Base-by-base conservation (phyloP, 2,888 invertebrate genomes). In the Aromia moschata region DNA sequence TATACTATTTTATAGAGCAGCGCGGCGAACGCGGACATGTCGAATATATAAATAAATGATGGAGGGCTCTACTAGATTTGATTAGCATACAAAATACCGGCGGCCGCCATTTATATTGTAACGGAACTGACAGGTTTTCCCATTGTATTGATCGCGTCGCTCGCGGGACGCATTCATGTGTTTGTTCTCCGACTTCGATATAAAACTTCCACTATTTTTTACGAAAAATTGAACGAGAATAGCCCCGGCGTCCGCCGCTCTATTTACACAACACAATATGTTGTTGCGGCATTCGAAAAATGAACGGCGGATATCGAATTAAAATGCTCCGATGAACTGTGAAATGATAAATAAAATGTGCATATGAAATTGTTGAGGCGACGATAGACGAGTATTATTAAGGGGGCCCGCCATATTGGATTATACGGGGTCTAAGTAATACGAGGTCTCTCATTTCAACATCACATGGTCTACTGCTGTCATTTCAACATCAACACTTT, bases 61-160 rank as follows among this genome's bases (percentile, higher is more conserved):
- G 33, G 33, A 33, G 33, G 33, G 33, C n/a, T 33, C 11, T 33
- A 33, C 33, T 33, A 33, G 33, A 33, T 33, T 33, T 33, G 33
- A 33, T 33, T 33, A 33, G 33, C 33, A 33, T 33, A 33, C 33
- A 33, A 33, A 33, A 33, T 33, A 33, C 33, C n/a, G 33, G 5
- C 33, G n/a, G 33, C 10, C 33, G n/a, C 33, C 33, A 33, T 33
- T 33, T 33, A 33, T 33, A 33, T 33, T 33, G 33, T 33, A 33
- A 33, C 33, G 3, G 33, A 33, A 33, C 33, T 33, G 33, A 33
- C 33, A 33, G 33, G 33, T 33, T 33, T 33, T 33, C n/a, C 33
- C 33, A 33, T 33, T 33, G n/a, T 33, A 33, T 33, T 11, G 33
- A 33, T 33, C 33, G 33, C n/a, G 33, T 11, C 2, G 33, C n/a